These are phyloP conservation scores for Cataglyphis altisquamis DNA, from an alignment of 2,888 invertebrate genomes.

Conservation along the genomic window DNA sequence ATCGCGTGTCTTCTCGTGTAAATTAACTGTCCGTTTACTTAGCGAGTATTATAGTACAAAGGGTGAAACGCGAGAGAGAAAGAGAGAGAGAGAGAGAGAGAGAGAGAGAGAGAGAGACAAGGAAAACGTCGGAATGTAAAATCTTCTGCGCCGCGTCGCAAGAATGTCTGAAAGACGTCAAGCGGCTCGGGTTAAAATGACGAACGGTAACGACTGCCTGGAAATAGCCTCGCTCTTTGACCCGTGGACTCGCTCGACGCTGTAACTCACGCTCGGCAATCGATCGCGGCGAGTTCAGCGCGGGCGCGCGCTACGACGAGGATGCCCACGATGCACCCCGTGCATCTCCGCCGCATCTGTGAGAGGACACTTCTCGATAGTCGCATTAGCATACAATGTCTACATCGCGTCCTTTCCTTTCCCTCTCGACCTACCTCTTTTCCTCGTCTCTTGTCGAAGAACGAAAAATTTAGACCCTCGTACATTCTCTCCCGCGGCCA, in stretches of 20 bases:
- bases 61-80: not conserved
- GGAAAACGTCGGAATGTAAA: not conserved
- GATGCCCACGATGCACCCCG: conserved; percentile 24
- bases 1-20: conserved; percentile 27
- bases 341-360: not conserved
- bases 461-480: conserved; percentile 41
- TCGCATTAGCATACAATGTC: conserved; percentile 53
- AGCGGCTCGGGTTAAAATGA: conserved; percentile 39
- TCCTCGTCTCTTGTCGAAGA: conserved; percentile 13
- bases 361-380: conserved; percentile 33
- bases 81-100: not conserved
- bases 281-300: conserved; percentile 43
- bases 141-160: not conserved
- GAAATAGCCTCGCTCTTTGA: conserved; percentile 63
- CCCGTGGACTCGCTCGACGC: conserved; percentile 45
- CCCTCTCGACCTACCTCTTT: not conserved
- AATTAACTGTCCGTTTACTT: conserved; percentile 45
- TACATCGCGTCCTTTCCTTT: conserved; percentile 14
- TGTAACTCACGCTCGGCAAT: conserved; percentile 53
- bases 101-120: not conserved
- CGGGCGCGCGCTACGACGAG: conserved; percentile 40
- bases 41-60: not conserved
- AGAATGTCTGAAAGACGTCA: conserved; percentile 14
- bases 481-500: conserved; percentile 30
- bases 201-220: conserved; percentile 51